A percentile compares a stretch with the other conserved stretches of the same genome.
These are phyloP conservation scores for Nixonia krombeini DNA, from an alignment of 1,140 invertebrate species.

Conservation along the genomic window DNA sequence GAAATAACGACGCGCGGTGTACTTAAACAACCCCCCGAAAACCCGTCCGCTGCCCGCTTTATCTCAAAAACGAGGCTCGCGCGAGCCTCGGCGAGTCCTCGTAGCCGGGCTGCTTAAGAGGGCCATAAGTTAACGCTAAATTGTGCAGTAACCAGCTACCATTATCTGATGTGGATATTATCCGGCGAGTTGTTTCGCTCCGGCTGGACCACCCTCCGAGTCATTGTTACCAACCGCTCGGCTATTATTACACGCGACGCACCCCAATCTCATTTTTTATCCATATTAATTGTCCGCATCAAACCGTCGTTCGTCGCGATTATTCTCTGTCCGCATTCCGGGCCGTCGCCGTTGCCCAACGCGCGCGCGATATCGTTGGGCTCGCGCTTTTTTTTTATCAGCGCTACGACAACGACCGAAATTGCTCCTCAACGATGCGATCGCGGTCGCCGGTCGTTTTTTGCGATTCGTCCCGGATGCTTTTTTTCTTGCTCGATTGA, in stretches of 20 bases:
- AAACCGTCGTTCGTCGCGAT: slow-evolving; percentile 11
- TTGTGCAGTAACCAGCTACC: slow-evolving; percentile 42
- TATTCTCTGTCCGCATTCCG: slow-evolving; percentile 13
- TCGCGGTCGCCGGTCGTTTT: no score
- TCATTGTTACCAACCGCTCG: slow-evolving; percentile 39
- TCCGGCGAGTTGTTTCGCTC: slow-evolving; percentile 7
- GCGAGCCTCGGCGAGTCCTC: no score
- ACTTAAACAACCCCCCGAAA: slow-evolving; percentile 12
- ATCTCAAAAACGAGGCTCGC: slow-evolving; percentile 14
- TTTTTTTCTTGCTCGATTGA: no score
- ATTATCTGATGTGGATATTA: slow-evolving; percentile 43
- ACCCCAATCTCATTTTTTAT: slow-evolving; percentile 39
- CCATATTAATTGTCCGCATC: slow-evolving; percentile 44
- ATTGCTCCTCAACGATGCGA: no score
- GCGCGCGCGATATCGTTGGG: no score
- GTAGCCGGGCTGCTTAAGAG: slow-evolving; percentile 5
- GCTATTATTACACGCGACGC: slow-evolving; percentile 39
- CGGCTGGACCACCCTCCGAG: slow-evolving; percentile 39
- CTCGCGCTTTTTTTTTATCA: slow-evolving; percentile 16
- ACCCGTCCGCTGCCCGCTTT: slow-evolving; percentile 1
- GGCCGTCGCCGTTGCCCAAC: no score
- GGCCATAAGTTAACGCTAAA: slow-evolving; percentile 42
- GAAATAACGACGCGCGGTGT: slow-evolving; percentile 9
- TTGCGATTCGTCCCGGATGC: no score
- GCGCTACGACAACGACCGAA: no score